These are phyloP conservation scores for Cenopis cana DNA, from an alignment of 2,888 invertebrate genomes.

Conservation along the genomic window DNA sequence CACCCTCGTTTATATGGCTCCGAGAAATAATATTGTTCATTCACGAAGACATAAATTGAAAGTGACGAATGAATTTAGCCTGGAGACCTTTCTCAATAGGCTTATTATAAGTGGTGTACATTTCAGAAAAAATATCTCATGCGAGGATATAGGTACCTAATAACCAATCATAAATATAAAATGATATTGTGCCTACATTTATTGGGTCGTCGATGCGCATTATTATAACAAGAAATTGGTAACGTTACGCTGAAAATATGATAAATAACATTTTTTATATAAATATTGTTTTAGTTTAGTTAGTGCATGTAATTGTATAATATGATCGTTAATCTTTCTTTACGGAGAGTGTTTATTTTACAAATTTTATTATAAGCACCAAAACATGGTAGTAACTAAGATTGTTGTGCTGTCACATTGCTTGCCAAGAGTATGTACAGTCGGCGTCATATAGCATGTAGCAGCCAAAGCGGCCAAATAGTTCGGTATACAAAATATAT, in stretches of 20 bases:
- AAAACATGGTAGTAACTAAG: background rate
- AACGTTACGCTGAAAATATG: background rate
- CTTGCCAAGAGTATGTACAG: background rate
- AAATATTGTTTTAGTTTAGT: no score
- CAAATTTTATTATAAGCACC: background rate
- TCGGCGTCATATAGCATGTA: no score
- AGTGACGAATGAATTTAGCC: constrained; percentile 37
- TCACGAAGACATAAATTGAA: constrained; percentile 38
- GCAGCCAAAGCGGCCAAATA: no score
- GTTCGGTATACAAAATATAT: no score
- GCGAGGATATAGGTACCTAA: constrained; percentile 9
- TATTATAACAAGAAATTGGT: background rate
- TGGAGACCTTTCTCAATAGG: background rate
- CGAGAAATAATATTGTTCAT: constrained; percentile 28
- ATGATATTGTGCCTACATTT: background rate
- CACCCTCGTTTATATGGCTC: constrained; percentile 15
- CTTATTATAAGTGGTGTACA: constrained; percentile 7
- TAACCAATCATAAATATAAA: constrained; percentile 7
- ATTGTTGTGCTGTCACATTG: background rate
- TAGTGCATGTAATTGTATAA: no score
- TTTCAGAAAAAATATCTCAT: constrained; percentile 3
- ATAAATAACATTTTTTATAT: no score
- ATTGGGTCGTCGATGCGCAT: background rate
- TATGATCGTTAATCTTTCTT: no score
- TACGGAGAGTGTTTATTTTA: no score